Conservation (phyloP, 2,888 invertebrate genomes). For the Cordylochernes scorpioides region DNA sequence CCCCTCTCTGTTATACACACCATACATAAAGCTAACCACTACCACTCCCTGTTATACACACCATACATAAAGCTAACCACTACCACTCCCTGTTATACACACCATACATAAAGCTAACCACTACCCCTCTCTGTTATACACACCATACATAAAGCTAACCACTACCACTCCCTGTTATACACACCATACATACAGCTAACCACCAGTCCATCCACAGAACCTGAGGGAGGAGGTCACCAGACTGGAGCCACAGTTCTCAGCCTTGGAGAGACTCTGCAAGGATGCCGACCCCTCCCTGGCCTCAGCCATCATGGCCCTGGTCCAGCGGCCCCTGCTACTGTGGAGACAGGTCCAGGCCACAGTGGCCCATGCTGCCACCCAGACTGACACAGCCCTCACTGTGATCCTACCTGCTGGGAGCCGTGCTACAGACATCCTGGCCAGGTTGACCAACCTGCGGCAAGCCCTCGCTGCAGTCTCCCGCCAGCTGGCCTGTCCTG, state of each 20-base stretch:
- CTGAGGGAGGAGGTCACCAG: neutral
- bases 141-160: too few species aligned
- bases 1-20: too few species aligned
- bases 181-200: too few species aligned
- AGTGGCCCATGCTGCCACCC: conserved; percentile 7
- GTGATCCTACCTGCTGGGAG: conserved; percentile 5
- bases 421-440: conserved; percentile 23
- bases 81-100: too few species aligned
- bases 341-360: conserved; percentile 25
- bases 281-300: neutral
- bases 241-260: neutral
- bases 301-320: neutral
- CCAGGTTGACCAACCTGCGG: conserved; percentile 29
- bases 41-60: too few species aligned
- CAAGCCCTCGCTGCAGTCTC: conserved; percentile 28
- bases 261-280: neutral
- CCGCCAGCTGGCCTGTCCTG: conserved; percentile 28
- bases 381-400: conserved; percentile 7
- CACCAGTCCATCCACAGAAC: too few species aligned
- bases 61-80: too few species aligned
- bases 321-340: conserved; percentile 17
- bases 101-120: too few species aligned
- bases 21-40: too few species aligned
- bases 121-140: too few species aligned
- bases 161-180: too few species aligned